Conservation (phyloP, 1,140 invertebrate genomes). For the Polypedilum pembai region DNA sequence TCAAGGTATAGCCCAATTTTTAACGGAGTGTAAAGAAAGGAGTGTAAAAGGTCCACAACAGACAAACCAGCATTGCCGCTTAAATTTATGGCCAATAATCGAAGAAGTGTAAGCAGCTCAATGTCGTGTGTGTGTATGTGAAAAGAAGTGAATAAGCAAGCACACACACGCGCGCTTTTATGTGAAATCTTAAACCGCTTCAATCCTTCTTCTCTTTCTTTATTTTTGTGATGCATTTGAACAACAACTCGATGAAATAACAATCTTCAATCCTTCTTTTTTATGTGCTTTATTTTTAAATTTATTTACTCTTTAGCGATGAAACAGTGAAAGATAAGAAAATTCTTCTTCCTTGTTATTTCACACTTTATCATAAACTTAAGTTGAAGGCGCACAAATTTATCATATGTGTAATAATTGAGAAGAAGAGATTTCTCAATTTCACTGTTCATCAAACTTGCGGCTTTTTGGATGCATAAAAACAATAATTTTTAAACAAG, state of each 20-base stretch:
- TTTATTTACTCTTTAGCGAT: neutral
- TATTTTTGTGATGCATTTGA: too few relatives aligned
- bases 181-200: too few relatives aligned
- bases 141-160: too few relatives aligned
- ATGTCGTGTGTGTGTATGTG: neutral
- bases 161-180: too few relatives aligned
- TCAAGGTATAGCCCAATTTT: conserved; percentile 27
- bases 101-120: conserved; percentile 5
- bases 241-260: too few relatives aligned
- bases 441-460: neutral
- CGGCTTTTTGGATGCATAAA: neutral
- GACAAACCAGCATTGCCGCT: neutral
- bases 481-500: too few relatives aligned
- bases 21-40: conserved; percentile 24
- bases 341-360: neutral
- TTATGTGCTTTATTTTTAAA: neutral
- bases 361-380: neutral
- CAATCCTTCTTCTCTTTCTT: too few relatives aligned
- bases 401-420: neutral
- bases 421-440: neutral
- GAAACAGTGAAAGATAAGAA: neutral
- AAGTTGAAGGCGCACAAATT: neutral
- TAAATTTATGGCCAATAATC: conserved; percentile 25
- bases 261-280: too few relatives aligned
- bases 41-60: conserved; percentile 21